Evolutionary conservation across 92 coral and sea anemone species (phyloP).

Genomic region (Metridium senile): DNA sequence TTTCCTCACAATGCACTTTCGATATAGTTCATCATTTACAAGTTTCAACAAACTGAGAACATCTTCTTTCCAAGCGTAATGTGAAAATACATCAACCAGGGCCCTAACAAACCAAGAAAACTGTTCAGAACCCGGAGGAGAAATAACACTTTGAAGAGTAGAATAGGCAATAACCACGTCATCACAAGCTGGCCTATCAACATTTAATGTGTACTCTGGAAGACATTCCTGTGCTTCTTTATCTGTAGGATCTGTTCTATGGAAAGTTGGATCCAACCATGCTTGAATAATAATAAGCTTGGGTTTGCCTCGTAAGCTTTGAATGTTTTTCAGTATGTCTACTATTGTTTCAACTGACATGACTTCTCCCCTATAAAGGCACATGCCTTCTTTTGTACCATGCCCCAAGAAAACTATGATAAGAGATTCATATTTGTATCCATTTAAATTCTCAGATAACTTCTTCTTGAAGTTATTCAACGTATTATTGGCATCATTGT

Average conservation of each 20-base stretch:
- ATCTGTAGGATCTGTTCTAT: not conserved
- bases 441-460: not conserved
- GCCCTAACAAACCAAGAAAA: conserved; percentile 34
- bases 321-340: not conserved
- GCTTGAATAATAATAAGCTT: not conserved
- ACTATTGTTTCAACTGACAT: not conserved
- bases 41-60: conserved; percentile 45
- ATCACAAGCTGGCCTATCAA: not conserved
- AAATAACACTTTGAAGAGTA: not conserved
- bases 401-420: not conserved
- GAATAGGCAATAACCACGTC: not conserved
- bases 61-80: conserved; percentile 66
- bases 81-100: conserved; percentile 42
- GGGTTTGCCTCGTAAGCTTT: not conserved
- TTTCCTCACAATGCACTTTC: not conserved
- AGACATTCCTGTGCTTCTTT: not conserved
- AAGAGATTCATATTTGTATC: not conserved
- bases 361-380: not conserved
- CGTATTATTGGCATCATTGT: no score
- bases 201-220: not conserved
- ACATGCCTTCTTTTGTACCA: not conserved
- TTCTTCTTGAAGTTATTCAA: no score
- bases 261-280: not conserved
- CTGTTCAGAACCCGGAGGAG: not conserved
- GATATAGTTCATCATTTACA: conserved; percentile 49